Conservation (phyloP, 2,797 vertebrate species). For the Falco rusticolus region DNA sequence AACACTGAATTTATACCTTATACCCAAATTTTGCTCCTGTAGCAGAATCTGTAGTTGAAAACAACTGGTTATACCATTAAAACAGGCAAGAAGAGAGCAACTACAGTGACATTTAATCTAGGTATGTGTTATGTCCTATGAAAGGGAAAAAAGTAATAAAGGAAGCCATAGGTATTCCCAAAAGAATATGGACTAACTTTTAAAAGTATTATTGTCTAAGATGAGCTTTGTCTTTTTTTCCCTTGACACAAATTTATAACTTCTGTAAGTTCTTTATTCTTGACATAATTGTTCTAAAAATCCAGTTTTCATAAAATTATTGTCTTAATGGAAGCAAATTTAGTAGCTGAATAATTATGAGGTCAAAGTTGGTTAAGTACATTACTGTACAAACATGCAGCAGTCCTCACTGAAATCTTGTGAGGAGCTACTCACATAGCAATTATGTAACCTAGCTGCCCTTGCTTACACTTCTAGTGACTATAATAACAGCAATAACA, state of each 20-base stretch:
- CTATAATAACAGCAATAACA: neutral
- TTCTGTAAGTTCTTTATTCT: neutral
- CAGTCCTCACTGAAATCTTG: neutral
- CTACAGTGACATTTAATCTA: slow-evolving; percentile 47
- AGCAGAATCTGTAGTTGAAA: slow-evolving; percentile 91
- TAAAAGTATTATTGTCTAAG: neutral
- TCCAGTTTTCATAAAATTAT: neutral
- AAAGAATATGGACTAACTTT: neutral
- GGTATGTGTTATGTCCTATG: neutral
- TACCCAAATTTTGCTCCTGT: slow-evolving; percentile 97
- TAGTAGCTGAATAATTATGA: neutral
- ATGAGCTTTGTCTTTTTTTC: neutral
- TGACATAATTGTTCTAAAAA: neutral
- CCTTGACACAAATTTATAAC: neutral
- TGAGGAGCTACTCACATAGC: neutral
- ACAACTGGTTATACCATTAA: slow-evolving; percentile 78
- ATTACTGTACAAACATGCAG: neutral
- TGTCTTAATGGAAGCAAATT: neutral
- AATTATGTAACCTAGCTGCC: neutral
- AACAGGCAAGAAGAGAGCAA: slow-evolving; percentile 19
- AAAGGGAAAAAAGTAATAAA: slow-evolving; percentile 31
- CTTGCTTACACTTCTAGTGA: neutral
- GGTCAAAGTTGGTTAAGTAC: neutral
- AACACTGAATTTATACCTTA: slow-evolving; percentile 96
- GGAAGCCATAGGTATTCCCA: neutral